Percentiles rank a stretch among this genome's conserved stretches.
These are phyloP conservation scores for Polyodon spathula DNA, from an alignment of 2,113 vertebrate species.

Conservation along the genomic window DNA sequence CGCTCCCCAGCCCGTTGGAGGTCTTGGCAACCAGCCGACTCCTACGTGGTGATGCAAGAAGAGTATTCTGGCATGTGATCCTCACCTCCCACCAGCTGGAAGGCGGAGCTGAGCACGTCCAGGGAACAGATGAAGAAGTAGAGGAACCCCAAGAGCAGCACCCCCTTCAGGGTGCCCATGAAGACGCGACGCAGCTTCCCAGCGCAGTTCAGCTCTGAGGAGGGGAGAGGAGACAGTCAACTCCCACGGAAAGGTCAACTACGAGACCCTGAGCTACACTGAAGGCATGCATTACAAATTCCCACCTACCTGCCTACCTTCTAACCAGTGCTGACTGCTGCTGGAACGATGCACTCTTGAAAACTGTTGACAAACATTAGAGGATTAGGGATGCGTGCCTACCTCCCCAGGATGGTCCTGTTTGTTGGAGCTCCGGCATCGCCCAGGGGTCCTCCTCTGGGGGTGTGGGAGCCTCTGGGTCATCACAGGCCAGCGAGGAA, in stretches of 20 bases:
- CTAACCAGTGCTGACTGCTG: background rate
- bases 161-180: background rate
- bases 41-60: background rate
- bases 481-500: no score
- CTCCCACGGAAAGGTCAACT: no score
- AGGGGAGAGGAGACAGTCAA: background rate
- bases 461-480: no score
- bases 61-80: no score
- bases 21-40: background rate
- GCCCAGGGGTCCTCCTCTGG: constrained; percentile 7
- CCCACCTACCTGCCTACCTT: background rate
- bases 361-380: no score
- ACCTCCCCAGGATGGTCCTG: constrained; percentile 2
- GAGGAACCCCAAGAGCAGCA: background rate
- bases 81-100: constrained; percentile 11
- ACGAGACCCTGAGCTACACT: no score
- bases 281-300: background rate
- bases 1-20: background rate
- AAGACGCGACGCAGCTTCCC: background rate
- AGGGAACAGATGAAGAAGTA: constrained; percentile 7
- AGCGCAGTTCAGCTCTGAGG: constrained; percentile 1
- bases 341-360: no score
- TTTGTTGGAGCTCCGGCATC: background rate
- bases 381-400: no score
- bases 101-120: constrained; percentile 7